Base-by-base conservation (phyloP, 1,140 invertebrate genomes). In the Drosophila bipectinata region DNA sequence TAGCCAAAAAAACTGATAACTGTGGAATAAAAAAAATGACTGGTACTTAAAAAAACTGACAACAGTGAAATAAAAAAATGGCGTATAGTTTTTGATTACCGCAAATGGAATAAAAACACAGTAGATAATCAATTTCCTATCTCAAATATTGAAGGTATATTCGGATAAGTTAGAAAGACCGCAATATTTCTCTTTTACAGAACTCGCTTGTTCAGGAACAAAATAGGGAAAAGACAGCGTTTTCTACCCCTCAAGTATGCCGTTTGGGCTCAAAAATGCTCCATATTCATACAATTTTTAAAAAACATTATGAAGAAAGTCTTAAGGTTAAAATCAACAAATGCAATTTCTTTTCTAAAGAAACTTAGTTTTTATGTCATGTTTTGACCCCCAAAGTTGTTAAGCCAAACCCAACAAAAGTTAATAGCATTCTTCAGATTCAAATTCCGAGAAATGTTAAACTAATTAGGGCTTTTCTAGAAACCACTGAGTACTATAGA, bases 141-240 rank as follows among this genome's bases (percentile, higher is more conserved):
- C 10, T 60, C 69, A 5, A 77, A 74, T 64, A 77, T 83, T n/a
- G 49, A 67, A 39, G 37, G 37, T n/a, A n/a, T 39, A 39, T 39
- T 39, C 18, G 37, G 37, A 39, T 39, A 39, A 39, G 37, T 39
- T 39, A 39, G 12, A 12, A 39, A 39, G 37, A 39, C 12, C 37
- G 37, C 37, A 39, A 39, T 39, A 80, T 51, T 73, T 80, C 52
- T 57, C 74, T 26, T 66, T 63, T 9, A 51, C 71, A 39, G 71
- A 77, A 58, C 39, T 77, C 4, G 72, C 21, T 47, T 18, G 49
- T 77, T 28, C 39, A 74, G 26, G 41, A 41, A 57, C 34, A 71
- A 71, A 12, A 39, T n/a, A 39, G 37, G 37, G 56, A 57, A 48
- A 77, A 80, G 41, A 77, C 74, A 41, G 74, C 74, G 21, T 80